These are phyloP conservation scores for Drosophila serrata DNA, from an alignment of 1,140 invertebrate genomes.

Conservation along the genomic window DNA sequence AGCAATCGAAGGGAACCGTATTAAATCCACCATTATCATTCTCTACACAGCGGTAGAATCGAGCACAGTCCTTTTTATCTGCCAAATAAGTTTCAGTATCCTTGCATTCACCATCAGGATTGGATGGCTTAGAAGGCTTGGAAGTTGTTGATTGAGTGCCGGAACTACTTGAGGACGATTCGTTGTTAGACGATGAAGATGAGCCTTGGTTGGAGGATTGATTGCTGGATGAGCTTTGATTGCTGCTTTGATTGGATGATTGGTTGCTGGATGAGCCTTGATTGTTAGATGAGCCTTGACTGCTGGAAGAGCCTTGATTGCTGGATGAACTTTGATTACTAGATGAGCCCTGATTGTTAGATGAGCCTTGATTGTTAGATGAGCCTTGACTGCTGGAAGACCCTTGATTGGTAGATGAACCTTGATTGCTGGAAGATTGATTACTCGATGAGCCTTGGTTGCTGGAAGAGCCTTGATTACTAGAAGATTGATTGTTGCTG, in stretches of 20 bases:
- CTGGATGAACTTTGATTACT: conserved; percentile 28
- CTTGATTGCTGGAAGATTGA: conserved; percentile 10
- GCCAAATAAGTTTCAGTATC: conserved; percentile 88
- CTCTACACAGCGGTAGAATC: conserved; percentile 90
- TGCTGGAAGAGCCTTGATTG: conserved; percentile 12
- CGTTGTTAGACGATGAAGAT: conserved; percentile 44
- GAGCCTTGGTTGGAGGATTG: conserved; percentile 32
- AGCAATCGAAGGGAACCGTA: conserved; percentile 88
- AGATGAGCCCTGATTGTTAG: conserved; percentile 14
- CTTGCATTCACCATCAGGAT: conserved; percentile 86
- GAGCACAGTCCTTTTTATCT: conserved; percentile 85
- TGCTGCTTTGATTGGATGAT: conserved; percentile 8
- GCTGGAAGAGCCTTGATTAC: conserved; percentile 41
- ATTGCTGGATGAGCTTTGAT: conserved; percentile 26
- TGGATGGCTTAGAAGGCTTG: conserved; percentile 51
- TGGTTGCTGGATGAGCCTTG: conserved; percentile 20
- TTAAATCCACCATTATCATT: conserved; percentile 86
- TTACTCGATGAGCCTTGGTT: conserved; percentile 20
- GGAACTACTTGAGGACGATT: conserved; percentile 23
- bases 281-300: conserved; percentile 10
- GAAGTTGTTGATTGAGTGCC: conserved; percentile 52
- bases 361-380: conserved; percentile 14
- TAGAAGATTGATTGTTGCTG: conserved; percentile 25
- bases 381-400: conserved; percentile 34
- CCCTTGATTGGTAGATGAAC: conserved; percentile 29